Percentiles rank a stretch among this genome's conserved stretches.
Conservation (phyloP, 2,113 vertebrate species). For the Heterotilapia buettikoferi region DNA sequence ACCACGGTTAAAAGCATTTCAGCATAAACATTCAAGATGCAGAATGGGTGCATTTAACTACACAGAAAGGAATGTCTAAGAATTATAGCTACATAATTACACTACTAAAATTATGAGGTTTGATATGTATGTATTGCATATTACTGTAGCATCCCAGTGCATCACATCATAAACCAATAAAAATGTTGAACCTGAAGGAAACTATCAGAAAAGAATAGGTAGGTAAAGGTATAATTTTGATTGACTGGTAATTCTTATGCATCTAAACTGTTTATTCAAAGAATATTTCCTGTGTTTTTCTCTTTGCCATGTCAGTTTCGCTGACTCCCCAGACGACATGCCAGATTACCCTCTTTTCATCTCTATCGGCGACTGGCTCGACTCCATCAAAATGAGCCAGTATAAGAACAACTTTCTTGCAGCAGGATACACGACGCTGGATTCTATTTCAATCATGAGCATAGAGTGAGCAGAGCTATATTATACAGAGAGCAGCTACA, state of each 20-base stretch:
- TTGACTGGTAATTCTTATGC: not conserved
- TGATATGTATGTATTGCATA: not conserved
- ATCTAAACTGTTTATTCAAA: not conserved
- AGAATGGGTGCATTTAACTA: not conserved
- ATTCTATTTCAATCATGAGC: conserved; percentile 94
- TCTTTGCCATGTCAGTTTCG: conserved; percentile 72
- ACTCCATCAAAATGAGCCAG: conserved; percentile 99
- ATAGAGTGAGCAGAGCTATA: conserved; percentile 89
- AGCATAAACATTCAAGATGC: not conserved
- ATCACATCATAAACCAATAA: not conserved
- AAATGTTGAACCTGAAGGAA: not conserved
- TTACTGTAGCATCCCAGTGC: not conserved
- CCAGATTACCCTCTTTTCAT: conserved; percentile 93
- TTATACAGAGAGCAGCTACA: not conserved
- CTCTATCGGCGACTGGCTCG: conserved; percentile 96
- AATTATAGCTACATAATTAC: not conserved
- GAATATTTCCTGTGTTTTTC: not conserved
- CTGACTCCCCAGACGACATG: conserved; percentile 88
- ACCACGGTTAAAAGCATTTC: not conserved
- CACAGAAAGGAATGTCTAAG: not conserved
- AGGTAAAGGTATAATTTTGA: not conserved
- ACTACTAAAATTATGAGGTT: not conserved
- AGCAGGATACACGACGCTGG: conserved; percentile 93
- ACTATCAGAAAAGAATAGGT: not conserved
- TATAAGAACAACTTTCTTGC: conserved; percentile 97